phyloP scores from a whole-genome alignment of 2,797 vertebrate genomes.

The Cyclura pinguis region DNA sequence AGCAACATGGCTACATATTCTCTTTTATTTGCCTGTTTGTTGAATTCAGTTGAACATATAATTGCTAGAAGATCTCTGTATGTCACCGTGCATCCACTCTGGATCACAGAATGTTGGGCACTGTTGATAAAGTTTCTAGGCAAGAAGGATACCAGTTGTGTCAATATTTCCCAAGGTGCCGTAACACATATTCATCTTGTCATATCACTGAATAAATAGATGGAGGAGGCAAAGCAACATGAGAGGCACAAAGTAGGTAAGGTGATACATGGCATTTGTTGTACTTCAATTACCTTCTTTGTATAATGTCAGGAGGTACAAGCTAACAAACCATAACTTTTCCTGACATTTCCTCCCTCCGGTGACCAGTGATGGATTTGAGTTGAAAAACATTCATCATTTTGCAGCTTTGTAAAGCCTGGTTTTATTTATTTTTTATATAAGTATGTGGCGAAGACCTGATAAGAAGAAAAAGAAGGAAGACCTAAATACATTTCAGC shows the following conservation, averaged over 20 bases:
- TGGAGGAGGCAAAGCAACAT: background rate
- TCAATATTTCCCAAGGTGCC: conserved; percentile 70
- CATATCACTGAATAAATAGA: conserved; percentile 88
- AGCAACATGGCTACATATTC: background rate
- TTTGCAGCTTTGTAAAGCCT: conserved; percentile 86
- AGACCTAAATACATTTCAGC: conserved; percentile 78
- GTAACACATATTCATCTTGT: conserved; percentile 88
- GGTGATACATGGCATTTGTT: conserved; percentile 88
- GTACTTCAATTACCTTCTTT: conserved; percentile 92
- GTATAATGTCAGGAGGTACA: conserved; percentile 92
- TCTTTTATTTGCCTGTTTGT: background rate
- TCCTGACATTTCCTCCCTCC: conserved; percentile 90
- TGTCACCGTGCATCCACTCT: background rate
- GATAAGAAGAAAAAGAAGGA: background rate
- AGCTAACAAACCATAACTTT: conserved; percentile 94
- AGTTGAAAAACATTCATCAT: conserved; percentile 92
- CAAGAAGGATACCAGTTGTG: conserved; percentile 66
- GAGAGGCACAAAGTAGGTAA: conserved; percentile 63
- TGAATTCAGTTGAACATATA: background rate
- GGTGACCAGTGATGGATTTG: conserved; percentile 91
- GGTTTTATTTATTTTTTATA: conserved; percentile 1
- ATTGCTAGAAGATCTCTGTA: background rate
- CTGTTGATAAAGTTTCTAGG: conserved; percentile 65
- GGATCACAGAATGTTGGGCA: conserved; percentile 51
- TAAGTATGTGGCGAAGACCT: background rate